phyloP scores from a whole-genome alignment of 2,888 invertebrate species.

The Reticulitermes lucifugus region DNA sequence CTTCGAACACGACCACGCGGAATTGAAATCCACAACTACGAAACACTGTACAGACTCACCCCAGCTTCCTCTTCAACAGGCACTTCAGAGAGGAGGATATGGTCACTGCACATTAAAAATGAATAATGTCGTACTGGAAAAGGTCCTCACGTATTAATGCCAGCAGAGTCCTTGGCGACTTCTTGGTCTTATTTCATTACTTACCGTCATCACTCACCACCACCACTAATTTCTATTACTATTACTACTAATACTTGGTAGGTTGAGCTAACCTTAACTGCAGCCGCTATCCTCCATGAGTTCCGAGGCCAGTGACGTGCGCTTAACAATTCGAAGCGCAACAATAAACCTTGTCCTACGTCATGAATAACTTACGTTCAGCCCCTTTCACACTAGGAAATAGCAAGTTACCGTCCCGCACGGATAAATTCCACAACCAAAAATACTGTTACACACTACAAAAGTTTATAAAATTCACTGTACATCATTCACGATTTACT shows the following conservation, averaged over 20 bases:
- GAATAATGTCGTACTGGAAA: no score
- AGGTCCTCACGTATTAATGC: no score
- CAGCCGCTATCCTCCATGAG: conserved; percentile 29
- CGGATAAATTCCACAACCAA: conserved; percentile 41
- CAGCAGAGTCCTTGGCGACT: no score
- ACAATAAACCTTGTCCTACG: conserved; percentile 44
- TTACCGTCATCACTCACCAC: no score
- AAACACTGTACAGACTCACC: no score
- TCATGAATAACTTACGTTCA: conserved; percentile 48
- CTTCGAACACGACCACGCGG: no score
- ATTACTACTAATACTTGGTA: not conserved
- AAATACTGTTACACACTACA: conserved; percentile 18
- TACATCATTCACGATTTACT: conserved; percentile 26
- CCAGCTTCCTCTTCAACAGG: no score
- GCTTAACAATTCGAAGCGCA: conserved; percentile 42
- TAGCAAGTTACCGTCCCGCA: conserved; percentile 37
- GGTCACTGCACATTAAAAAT: no score
- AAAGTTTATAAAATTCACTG: conserved; percentile 4
- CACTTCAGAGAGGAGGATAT: no score
- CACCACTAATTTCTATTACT: not conserved
- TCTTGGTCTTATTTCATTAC: no score
- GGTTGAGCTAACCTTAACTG: conserved; percentile 36
- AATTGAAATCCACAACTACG: no score
- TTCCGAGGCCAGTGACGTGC: conserved; percentile 30
- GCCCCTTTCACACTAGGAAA: conserved; percentile 45